A percentile compares a stretch with the other conserved stretches of the same genome.
Conservation (phyloP, 2,113 vertebrate genomes). For the Saguinus imperator region DNA sequence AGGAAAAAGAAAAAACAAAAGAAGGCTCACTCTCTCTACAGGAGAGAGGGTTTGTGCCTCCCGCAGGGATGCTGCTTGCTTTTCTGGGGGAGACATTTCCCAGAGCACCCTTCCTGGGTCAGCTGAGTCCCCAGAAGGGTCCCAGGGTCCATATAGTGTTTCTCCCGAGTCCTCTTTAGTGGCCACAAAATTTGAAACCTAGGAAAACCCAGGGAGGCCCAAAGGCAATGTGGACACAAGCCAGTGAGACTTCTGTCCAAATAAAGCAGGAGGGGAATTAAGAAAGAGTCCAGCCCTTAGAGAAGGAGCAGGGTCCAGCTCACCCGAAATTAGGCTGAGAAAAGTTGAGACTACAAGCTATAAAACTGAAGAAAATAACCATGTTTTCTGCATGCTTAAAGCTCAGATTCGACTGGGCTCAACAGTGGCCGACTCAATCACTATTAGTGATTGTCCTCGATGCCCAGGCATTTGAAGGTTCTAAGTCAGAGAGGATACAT, state of each 20-base stretch:
- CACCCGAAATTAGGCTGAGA: not conserved
- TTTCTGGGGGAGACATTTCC: not conserved
- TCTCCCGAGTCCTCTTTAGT: not conserved
- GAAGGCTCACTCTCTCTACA: rapidly evolving
- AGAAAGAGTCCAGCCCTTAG: not conserved
- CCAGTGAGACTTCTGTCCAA: not conserved
- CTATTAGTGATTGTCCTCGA: not conserved
- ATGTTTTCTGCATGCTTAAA: not conserved
- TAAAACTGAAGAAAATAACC: not conserved
- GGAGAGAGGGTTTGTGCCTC: not conserved
- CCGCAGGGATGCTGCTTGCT: not conserved
- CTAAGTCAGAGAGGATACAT: not conserved
- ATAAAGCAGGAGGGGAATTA: not conserved
- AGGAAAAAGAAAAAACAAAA: not conserved
- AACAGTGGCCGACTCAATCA: rapidly evolving
- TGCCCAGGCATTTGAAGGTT: not conserved
- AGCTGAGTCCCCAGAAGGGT: not conserved
- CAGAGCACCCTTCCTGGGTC: not conserved
- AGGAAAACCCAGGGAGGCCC: not conserved
- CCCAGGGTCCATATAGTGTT: not conserved
- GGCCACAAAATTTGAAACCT: not conserved
- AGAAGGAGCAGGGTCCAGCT: not conserved
- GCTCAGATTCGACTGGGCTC: not conserved
- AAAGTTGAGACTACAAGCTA: not conserved
- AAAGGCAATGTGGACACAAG: not conserved